Conservation (phyloP, 2,113 vertebrate species). For the Megaceryle torquata region DNA sequence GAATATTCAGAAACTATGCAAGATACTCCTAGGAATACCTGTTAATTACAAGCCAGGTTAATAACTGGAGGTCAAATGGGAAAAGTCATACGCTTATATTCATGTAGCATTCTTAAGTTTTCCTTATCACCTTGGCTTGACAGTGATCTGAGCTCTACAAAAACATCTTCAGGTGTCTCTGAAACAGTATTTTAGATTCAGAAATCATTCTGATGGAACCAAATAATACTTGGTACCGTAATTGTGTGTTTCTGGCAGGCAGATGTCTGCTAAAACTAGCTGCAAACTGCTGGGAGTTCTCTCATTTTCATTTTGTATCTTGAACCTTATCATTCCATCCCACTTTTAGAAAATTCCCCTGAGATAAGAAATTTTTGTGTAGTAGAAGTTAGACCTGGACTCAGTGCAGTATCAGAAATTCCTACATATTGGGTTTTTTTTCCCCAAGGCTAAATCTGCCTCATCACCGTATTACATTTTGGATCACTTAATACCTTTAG, state of each 20-base stretch:
- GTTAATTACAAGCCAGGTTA: neutral
- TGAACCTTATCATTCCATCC: neutral
- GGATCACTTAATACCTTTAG: neutral
- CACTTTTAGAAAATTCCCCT: neutral
- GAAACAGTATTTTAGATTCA: neutral
- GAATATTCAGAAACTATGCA: neutral
- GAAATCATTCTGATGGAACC: neutral
- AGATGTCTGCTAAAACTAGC: neutral
- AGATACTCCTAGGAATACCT: neutral
- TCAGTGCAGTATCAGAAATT: neutral
- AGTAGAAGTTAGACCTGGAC: neutral
- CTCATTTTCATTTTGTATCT: neutral
- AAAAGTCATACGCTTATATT: neutral
- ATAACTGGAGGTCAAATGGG: neutral
- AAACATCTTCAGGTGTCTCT: neutral
- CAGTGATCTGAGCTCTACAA: neutral
- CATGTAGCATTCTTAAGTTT: neutral
- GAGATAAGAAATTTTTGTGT: neutral
- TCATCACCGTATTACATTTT: neutral
- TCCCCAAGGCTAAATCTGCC: neutral
- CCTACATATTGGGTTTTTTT: neutral
- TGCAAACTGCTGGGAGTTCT: neutral
- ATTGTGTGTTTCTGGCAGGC: neutral
- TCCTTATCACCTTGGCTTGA: neutral
- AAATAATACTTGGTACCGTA: neutral